These are phyloP conservation scores for Sebastes diaconus DNA, from an alignment of 2,797 vertebrate genomes.

Conservation along the genomic window DNA sequence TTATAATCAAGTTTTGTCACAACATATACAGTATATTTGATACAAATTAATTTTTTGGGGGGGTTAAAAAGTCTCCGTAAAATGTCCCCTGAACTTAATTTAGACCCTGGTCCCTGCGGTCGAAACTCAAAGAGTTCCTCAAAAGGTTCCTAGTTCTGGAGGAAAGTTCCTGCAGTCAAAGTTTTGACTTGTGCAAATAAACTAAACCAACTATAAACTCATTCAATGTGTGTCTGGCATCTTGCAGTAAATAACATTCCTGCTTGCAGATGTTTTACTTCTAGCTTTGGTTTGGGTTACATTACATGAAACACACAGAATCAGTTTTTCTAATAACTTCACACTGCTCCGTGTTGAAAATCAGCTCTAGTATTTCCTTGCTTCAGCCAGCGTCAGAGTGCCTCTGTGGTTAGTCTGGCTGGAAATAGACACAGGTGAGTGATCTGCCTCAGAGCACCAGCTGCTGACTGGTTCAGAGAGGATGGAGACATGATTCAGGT, in stretches of 20 bases:
- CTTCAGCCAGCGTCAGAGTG: background rate
- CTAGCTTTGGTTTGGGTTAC: background rate
- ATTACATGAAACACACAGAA: background rate
- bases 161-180: no score
- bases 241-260: background rate
- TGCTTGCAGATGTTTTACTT: background rate
- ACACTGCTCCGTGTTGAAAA: background rate
- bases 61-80: no score
- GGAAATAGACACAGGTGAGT: slow-evolving; percentile 70
- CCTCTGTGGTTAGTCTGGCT: slow-evolving; percentile 28
- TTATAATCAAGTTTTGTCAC: background rate
- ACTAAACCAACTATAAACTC: background rate
- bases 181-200: background rate
- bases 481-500: slow-evolving; percentile 70
- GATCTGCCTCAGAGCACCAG: slow-evolving; percentile 65
- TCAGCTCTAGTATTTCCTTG: slow-evolving; percentile 7
- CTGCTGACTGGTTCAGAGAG: slow-evolving; percentile 67
- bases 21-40: background rate
- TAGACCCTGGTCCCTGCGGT: no score
- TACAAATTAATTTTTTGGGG: no score
- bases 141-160: no score
- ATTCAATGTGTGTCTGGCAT: background rate
- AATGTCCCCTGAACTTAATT: no score
- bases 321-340: background rate
- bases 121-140: no score